Conservation (phyloP, 2,797 vertebrate species). For the Ataeniobius toweri region DNA sequence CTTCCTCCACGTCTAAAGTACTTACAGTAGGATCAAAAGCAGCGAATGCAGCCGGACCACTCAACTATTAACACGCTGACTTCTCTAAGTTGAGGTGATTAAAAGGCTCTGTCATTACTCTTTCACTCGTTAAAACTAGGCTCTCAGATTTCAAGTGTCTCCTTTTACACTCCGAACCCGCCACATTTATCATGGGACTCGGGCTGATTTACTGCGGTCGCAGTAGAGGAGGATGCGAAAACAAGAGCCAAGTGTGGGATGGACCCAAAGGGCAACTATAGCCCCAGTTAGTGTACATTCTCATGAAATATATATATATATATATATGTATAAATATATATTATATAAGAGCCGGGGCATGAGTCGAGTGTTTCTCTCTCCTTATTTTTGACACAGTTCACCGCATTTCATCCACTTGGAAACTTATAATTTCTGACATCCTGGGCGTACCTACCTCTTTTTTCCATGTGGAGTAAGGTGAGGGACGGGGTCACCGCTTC, state of each 20-base stretch:
- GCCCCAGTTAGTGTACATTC: conserved; percentile 40
- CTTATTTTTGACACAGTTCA: conserved; percentile 46
- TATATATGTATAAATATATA: too few relatives aligned
- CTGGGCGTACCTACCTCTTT: conserved; percentile 73
- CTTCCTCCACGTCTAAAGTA: neutral
- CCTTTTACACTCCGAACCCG: conserved; percentile 94
- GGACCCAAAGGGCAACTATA: conserved; percentile 80
- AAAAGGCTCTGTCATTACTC: conserved; percentile 80
- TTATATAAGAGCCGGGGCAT: conserved; percentile 51
- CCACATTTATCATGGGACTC: conserved; percentile 93
- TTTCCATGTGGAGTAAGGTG: conserved; percentile 71
- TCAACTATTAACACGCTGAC: conserved; percentile 51
- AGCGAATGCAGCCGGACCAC: conserved; percentile 40
- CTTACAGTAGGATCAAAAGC: conserved; percentile 4
- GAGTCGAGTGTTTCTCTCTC: conserved; percentile 36
- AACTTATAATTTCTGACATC: conserved; percentile 51
- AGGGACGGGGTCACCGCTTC: conserved; percentile 67
- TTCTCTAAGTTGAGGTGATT: conserved; percentile 78
- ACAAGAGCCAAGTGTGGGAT: conserved; percentile 85
- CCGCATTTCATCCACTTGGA: conserved; percentile 62
- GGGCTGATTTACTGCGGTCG: conserved; percentile 87
- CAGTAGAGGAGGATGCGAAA: conserved; percentile 92
- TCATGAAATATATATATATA: neutral
- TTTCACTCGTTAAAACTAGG: conserved; percentile 76
- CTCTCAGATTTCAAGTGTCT: conserved; percentile 99